Evolutionary conservation across 2,113 vertebrate genomes (phyloP), one percentile per base, ranked within the genome.

Genomic region (Gymnorhina tibicen): DNA sequence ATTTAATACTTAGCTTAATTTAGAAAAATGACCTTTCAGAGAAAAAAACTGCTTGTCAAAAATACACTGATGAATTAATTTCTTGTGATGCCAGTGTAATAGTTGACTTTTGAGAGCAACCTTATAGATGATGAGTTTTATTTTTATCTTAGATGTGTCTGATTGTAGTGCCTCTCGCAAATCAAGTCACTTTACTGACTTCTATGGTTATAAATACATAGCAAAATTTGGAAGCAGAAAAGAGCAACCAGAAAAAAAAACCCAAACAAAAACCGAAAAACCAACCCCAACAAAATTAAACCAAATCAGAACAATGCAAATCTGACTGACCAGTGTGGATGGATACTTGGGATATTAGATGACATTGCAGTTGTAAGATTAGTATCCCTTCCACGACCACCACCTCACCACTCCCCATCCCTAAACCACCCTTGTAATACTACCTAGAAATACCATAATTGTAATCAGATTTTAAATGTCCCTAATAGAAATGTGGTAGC

Each of bases 1-100:
- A 91, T 88, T 96, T 92, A 94, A 93, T 94, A 64, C 64, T 93
- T 87, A 14, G 73, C 95, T 94, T 96, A 92, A 87, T 95, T 96
- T 96, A 96, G 96, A 90, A 96, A 93, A 96, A 92, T 89, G 95
- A 94, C 92, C 93, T 97, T 95, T 91, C 26, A 3, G 76, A 82
- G 80, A 37, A 91, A 78, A 80, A 68, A 72, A 72, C n/a, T 27
- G 44, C 88, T 87, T 92, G 91, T 97, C 93, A 97, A 63, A 97
- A 93, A 96, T 87, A 92, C 10, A 84, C 85, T 72, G 80, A 94
- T 92, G 92, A 93, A 89, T 95, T 96, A 92, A 95, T 96, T 97
- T 93, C 63, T 83, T 77, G 18, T 17, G 82, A 86, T 94, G 83
- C 75, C 85, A 93, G 2, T 52, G 68, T 92, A 56, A 84, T 78